phyloP scores from a whole-genome alignment of 35 echinoderm and acorn worm genomes.

The Chiridota heheva region DNA sequence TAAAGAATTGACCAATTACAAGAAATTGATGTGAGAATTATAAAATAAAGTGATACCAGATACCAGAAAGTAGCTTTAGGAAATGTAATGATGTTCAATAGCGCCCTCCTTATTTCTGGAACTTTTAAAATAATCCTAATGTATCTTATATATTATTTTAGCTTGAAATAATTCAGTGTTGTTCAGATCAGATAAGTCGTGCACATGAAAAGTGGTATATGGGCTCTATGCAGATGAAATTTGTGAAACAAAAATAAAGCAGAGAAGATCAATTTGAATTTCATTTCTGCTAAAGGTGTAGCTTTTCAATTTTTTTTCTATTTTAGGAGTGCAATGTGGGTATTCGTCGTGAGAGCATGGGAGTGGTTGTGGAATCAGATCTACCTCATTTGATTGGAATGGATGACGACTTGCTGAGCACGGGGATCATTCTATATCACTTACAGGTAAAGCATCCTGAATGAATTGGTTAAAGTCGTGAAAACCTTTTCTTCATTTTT shows the following conservation, averaged over 20 bases:
- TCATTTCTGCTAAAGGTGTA: background rate
- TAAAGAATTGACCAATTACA: too few relatives aligned
- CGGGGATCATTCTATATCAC: constrained; percentile 95
- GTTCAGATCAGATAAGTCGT: background rate
- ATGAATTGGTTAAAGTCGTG: background rate
- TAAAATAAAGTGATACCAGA: too few relatives aligned
- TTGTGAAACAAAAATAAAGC: too few relatives aligned
- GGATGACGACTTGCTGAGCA: constrained; percentile 84
- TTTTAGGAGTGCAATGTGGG: constrained; percentile 96
- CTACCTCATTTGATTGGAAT: constrained; percentile 98
- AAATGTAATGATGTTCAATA: too few relatives aligned
- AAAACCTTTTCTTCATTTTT: background rate
- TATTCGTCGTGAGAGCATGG: constrained; percentile 84
- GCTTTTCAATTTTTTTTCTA: background rate
- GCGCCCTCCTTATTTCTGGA: too few relatives aligned
- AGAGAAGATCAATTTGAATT: too few relatives aligned
- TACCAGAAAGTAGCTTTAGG: too few relatives aligned
- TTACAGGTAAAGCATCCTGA: constrained; percentile 75
- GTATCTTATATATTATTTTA: too few relatives aligned
- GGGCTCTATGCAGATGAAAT: too few relatives aligned
- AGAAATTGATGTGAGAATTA: too few relatives aligned
- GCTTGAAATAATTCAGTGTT: too few relatives aligned
- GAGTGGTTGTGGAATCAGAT: constrained; percentile 98
- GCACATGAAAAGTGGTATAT: background rate
- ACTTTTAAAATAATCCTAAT: too few relatives aligned